A percentile compares a stretch with the other conserved stretches of the same genome.
Conservation (phyloP, 35 echinoderm and acorn worm species). For the Apostichopus californicus region DNA sequence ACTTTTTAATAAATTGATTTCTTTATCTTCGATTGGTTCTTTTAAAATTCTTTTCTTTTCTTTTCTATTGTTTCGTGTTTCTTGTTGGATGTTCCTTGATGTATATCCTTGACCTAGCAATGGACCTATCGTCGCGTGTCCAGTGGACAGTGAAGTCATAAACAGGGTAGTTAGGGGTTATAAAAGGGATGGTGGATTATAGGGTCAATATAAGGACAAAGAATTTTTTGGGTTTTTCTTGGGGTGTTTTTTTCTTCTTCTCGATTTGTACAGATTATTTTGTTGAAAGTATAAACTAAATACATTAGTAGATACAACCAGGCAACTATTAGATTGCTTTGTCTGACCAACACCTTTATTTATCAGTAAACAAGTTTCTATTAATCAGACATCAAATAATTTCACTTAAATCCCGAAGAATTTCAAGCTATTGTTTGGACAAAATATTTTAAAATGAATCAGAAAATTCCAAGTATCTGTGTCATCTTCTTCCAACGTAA, state of each 20-base stretch:
- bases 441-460: background rate
- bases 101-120: background rate
- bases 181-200: background rate
- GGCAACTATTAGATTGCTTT: background rate
- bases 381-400: background rate
- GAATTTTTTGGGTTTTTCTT: no score
- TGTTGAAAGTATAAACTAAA: no score
- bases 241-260: no score
- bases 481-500: background rate
- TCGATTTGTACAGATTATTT: no score
- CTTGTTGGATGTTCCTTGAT: background rate
- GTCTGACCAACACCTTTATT: background rate
- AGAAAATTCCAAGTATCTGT: background rate
- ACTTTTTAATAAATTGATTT: no score
- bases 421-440: background rate
- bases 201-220: no score
- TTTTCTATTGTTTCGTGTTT: background rate
- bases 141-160: background rate
- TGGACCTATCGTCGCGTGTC: background rate
- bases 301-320: background rate
- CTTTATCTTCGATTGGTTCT: no score
- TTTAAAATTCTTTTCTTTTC: background rate
- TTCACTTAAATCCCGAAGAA: background rate
- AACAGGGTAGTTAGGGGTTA: background rate
- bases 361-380: background rate